Conservation (phyloP, 1,140 invertebrate species). For the Helicoverpa zea region DNA sequence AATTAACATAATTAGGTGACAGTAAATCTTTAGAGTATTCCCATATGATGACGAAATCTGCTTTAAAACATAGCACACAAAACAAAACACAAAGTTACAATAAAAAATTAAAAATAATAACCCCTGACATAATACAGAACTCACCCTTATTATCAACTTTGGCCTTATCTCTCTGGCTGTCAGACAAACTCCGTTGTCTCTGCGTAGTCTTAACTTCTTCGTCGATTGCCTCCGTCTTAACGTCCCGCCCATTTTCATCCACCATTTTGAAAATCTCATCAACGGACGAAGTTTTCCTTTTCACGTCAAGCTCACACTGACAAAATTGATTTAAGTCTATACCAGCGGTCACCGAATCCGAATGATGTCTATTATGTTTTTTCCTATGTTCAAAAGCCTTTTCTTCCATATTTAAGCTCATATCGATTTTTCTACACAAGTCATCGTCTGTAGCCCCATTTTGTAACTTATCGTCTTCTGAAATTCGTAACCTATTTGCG, state of each 20-base stretch:
- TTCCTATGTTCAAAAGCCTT: conserved; percentile 77
- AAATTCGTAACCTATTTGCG: conserved; percentile 79
- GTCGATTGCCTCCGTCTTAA: conserved; percentile 81
- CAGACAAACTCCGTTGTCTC: conserved; percentile 91
- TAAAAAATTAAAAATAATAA: no score
- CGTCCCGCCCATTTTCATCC: conserved; percentile 68
- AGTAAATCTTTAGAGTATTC: no score
- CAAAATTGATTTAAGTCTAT: conserved; percentile 86
- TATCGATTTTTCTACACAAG: conserved; percentile 82
- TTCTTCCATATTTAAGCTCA: conserved; percentile 81
- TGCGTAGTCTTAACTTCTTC: conserved; percentile 89
- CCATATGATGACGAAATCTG: no score
- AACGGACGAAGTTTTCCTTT: conserved; percentile 87
- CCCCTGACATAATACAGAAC: not conserved
- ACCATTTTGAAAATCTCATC: conserved; percentile 90
- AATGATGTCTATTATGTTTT: conserved; percentile 80
- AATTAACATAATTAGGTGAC: not conserved
- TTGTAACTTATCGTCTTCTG: conserved; percentile 73
- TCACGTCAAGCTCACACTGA: conserved; percentile 80
- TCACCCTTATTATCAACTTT: conserved; percentile 81
- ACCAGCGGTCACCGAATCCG: conserved; percentile 74
- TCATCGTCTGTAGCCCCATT: conserved; percentile 80
- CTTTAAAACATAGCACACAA: no score
- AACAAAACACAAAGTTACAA: not conserved
- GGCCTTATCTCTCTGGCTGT: conserved; percentile 88